Base-by-base conservation (phyloP, 2,888 invertebrate genomes). In the Elysia crispata region DNA sequence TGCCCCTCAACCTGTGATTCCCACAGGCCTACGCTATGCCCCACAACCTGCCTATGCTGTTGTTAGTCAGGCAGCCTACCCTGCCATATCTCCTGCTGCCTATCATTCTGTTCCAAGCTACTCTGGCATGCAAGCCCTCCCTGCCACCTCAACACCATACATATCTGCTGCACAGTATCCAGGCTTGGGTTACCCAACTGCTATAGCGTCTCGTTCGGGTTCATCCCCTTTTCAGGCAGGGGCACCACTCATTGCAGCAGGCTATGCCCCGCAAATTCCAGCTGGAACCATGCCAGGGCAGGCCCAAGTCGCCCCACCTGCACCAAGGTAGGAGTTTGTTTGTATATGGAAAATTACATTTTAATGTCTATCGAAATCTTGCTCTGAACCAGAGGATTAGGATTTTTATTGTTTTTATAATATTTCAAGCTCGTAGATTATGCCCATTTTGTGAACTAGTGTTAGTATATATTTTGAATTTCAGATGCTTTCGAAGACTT, bases 81-180 rank as follows among this genome's bases (percentile, higher is more conserved):
- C 75, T 49, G 57, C 67, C 20, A 75, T 79, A 25, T 75, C 79
- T 1, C 79, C 79, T 54, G 41, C 41, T 41, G 74, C 79, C 15
- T 79, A 75, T 49, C 75, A 74, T 33, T 75, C 75, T 30, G 23
- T 79, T 20, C 75, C 79, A 60, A 41, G 41, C 41, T 79, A 79
- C 28, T 57, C 79, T 20, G 57, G 75, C 41, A 50, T 79, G 57
- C 75, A 66, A 33, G 69, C 67, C 31, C 73, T 79, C 41, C 75
- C 75, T 28, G n/a, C 79, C 66, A 49, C 79, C 23, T 60, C 73
- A 49, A 74, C 33, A 60, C 67, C 75, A 31, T 79, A 79, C 75
- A 79, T 79, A 74, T 75, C 79, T 66, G 75, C 79, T 69, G 79
- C 67, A 75, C 79, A 79, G 41, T 79, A 79, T 33, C 79, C 79